Conservation (phyloP, 2,113 vertebrate genomes). For the Eira barbara region DNA sequence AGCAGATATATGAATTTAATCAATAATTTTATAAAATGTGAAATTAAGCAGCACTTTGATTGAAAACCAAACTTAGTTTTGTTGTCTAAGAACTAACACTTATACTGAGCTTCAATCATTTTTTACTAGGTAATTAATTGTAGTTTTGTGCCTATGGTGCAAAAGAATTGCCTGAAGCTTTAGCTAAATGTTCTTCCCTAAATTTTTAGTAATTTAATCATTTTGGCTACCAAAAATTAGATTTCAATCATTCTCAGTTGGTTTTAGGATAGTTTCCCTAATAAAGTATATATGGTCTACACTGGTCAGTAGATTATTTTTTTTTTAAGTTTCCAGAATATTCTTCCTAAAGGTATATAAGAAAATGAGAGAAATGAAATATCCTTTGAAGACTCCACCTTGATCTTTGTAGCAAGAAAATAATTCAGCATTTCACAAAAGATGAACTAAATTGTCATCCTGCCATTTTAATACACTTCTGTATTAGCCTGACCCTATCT, state of each 20-base stretch:
- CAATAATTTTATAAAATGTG: neutral
- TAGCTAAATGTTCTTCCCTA: neutral
- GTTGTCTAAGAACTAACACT: neutral
- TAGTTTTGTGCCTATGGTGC: neutral
- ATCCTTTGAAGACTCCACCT: neutral
- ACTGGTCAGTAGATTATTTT: neutral
- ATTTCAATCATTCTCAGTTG: neutral
- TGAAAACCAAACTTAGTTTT: neutral
- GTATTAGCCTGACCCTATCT: constrained; percentile 55
- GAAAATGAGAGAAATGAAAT: neutral
- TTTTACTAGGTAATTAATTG: constrained; percentile 19
- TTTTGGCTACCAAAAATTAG: neutral
- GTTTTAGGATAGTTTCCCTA: neutral
- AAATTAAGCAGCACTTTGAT: neutral
- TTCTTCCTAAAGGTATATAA: neutral
- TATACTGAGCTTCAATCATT: neutral
- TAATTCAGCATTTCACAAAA: constrained; percentile 41
- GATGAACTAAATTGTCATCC: constrained; percentile 45
- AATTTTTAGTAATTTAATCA: constrained; percentile 22
- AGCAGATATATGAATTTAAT: neutral
- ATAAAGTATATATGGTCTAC: neutral
- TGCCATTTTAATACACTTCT: constrained; percentile 56
- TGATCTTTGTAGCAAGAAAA: constrained; percentile 53
- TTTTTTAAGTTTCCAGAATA: neutral
- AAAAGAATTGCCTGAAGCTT: constrained; percentile 13